These are phyloP conservation scores for Corvus moneduloides DNA, from an alignment of 2,113 vertebrate species.

Conservation along the genomic window DNA sequence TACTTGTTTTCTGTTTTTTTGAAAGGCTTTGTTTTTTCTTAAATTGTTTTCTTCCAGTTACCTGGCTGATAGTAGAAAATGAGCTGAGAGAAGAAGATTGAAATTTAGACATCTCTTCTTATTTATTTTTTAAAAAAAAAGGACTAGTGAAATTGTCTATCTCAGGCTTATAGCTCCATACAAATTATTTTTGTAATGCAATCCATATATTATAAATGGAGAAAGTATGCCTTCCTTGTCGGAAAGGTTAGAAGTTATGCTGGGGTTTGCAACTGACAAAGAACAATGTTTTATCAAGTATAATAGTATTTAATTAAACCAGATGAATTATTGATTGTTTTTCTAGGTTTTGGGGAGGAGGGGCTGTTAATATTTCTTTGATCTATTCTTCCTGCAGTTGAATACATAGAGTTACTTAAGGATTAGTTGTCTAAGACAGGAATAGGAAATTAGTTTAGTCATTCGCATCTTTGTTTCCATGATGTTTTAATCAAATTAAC, in stretches of 20 bases:
- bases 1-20: background rate
- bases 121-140: background rate
- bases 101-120: background rate
- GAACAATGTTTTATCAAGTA: background rate
- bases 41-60: background rate
- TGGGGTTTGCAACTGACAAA: background rate
- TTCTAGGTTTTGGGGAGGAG: background rate
- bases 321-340: background rate
- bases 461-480: background rate
- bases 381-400: background rate
- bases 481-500: background rate
- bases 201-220: background rate
- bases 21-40: background rate
- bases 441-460: background rate
- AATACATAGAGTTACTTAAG: background rate
- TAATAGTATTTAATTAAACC: background rate
- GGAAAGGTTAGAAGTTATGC: background rate
- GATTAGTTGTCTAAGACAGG: background rate
- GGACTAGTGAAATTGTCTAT: background rate
- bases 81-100: background rate
- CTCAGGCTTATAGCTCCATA: background rate
- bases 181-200: background rate
- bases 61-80: background rate
- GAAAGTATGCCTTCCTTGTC: background rate
- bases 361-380: background rate